phyloP scores from a whole-genome alignment of 2,888 invertebrate genomes.

The Rotaria sp. region DNA sequence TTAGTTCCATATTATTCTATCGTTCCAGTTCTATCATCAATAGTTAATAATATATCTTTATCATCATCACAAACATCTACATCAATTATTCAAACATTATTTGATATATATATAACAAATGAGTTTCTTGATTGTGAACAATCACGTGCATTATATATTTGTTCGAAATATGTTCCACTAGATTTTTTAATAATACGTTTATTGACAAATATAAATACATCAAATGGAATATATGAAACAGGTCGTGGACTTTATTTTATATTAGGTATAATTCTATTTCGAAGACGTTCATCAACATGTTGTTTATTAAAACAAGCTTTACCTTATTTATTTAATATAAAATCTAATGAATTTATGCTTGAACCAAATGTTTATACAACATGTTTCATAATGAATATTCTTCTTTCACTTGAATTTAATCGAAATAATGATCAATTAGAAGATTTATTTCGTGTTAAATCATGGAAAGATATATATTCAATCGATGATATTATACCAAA shows the following conservation, averaged over 20 bases:
- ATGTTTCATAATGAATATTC: neutral
- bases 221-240: neutral
- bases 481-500: neutral
- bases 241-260: neutral
- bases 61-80: neutral
- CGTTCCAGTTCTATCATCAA: neutral
- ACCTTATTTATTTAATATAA: constrained; percentile 27
- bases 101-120: neutral
- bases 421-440: neutral
- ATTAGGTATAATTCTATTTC: constrained; percentile 16
- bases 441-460: neutral
- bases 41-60: neutral
- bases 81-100: neutral
- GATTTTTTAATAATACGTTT: neutral
- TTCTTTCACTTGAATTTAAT: neutral
- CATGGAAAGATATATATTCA: neutral
- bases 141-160: constrained; percentile 20
- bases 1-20: neutral
- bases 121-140: neutral
- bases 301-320: neutral
- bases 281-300: neutral
- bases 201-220: neutral
- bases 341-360: constrained; percentile 23
- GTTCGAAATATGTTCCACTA: constrained; percentile 15
- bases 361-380: constrained; percentile 8